A percentile compares a stretch with the other conserved stretches of the same genome.
Evolutionary conservation across 2,113 vertebrate genomes (phyloP).

Genomic region (Eurypyga helias): DNA sequence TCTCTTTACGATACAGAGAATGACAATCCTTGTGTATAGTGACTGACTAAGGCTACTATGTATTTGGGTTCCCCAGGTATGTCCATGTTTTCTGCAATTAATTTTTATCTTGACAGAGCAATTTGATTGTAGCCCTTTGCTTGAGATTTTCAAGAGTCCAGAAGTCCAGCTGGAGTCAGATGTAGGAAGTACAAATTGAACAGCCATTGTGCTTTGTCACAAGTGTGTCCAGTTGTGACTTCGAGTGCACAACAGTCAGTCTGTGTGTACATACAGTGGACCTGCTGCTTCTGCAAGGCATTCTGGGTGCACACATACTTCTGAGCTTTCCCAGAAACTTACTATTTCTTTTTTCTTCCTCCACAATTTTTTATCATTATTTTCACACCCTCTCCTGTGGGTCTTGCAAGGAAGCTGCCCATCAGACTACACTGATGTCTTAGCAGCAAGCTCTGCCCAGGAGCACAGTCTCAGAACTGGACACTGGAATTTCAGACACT

Average conservation of each 20-base stretch:
- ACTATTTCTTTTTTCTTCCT: background rate
- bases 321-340: background rate
- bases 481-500: background rate
- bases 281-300: background rate
- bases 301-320: background rate
- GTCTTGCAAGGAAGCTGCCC: background rate
- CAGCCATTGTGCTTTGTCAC: background rate
- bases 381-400: background rate
- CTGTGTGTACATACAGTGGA: background rate
- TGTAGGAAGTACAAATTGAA: background rate
- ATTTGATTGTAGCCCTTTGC: background rate
- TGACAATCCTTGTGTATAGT: background rate
- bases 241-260: background rate
- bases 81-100: background rate
- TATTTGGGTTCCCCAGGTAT: background rate
- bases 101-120: background rate
- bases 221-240: background rate
- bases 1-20: background rate
- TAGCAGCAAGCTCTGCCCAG: background rate
- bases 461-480: background rate
- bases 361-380: background rate
- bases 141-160: background rate
- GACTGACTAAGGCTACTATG: background rate
- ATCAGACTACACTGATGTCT: background rate
- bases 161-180: background rate